These are phyloP conservation scores for Falco cherrug DNA, from an alignment of 2,797 vertebrate species.

Conservation along the genomic window DNA sequence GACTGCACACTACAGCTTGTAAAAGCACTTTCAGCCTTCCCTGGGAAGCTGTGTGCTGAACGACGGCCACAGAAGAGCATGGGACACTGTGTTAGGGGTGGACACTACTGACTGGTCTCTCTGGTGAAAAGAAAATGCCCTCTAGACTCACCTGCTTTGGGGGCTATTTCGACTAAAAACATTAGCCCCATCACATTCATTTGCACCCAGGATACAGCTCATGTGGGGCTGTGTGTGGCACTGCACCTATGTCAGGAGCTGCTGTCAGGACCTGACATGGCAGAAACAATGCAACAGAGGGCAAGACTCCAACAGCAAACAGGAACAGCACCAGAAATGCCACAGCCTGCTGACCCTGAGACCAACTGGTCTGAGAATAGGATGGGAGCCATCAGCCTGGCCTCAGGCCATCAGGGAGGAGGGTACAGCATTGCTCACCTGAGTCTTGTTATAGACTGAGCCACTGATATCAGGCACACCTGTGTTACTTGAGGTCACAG, in stretches of 20 bases:
- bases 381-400: background rate
- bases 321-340: background rate
- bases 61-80: rapidly evolving
- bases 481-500: conserved; percentile 91
- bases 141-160: background rate
- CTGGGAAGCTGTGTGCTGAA: rapidly evolving
- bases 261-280: background rate
- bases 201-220: background rate
- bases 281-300: background rate
- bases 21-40: background rate
- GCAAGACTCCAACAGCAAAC: background rate
- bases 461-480: conserved; percentile 93
- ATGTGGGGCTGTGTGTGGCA: rapidly evolving
- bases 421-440: conserved; percentile 77
- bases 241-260: background rate
- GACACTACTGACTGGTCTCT: background rate
- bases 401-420: background rate
- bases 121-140: background rate
- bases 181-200: background rate
- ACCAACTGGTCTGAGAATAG: background rate
- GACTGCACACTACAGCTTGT: background rate
- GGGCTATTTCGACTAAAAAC: background rate
- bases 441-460: conserved; percentile 96
- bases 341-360: background rate
- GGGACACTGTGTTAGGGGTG: background rate